These are phyloP conservation scores for Tinea semifulvella DNA, from an alignment of 2,888 invertebrate genomes.

Conservation along the genomic window DNA sequence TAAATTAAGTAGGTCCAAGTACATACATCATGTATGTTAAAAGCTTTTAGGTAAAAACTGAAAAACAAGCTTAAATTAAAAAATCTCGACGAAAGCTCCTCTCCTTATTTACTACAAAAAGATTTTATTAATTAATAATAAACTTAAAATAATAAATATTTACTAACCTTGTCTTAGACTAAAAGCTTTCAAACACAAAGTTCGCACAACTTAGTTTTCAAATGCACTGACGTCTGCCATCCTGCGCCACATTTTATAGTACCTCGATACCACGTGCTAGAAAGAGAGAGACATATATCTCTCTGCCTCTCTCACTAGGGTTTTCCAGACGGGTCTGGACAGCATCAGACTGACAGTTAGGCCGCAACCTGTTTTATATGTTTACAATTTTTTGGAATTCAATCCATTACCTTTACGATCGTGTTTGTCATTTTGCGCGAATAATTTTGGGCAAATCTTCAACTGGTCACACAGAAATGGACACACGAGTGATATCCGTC, in stretches of 20 bases:
- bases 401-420: background rate
- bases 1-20: no score
- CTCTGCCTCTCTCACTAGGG: constrained; percentile 4
- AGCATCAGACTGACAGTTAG: constrained; percentile 7
- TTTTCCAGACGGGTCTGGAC: constrained; percentile 4
- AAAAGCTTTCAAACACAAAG: constrained; percentile 8
- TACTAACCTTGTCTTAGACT: background rate
- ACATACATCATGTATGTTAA: no score
- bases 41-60: no score
- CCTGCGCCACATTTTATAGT: background rate
- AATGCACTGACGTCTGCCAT: background rate
- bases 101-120: no score
- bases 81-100: no score
- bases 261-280: constrained; percentile 2
- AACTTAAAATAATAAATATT: no score
- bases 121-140: no score
- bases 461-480: no score
- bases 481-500: no score
- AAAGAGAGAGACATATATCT: constrained; percentile 1
- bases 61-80: no score
- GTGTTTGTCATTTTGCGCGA: background rate
- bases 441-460: no score
- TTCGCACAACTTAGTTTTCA: background rate
- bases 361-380: constrained; percentile 1
- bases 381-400: constrained; percentile 4